These are phyloP conservation scores for Drosophila mettleri DNA, from an alignment of 2,888 invertebrate species.

Conservation along the genomic window DNA sequence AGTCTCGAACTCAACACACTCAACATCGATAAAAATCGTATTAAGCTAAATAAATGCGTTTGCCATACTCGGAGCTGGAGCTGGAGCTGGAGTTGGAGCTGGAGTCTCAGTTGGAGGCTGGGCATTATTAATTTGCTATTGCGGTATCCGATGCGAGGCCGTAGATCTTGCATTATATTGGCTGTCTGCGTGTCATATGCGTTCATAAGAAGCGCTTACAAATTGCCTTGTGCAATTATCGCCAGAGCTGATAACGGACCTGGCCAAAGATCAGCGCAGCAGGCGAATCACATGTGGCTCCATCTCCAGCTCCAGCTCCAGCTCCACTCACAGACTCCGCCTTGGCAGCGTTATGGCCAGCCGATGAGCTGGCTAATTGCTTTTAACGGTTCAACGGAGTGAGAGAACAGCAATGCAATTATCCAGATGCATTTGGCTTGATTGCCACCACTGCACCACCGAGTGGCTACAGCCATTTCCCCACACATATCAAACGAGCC, in stretches of 20 bases:
- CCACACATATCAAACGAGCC: conserved; percentile 1
- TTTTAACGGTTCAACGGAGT: conserved; percentile 55
- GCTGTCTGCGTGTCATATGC: conserved; percentile 60
- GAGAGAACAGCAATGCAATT: conserved; percentile 58
- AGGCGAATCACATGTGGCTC: conserved; percentile 26
- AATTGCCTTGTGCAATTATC: conserved; percentile 73
- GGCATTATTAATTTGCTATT: conserved; percentile 68
- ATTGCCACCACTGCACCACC: conserved; percentile 20
- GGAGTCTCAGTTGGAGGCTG: conserved; percentile 32
- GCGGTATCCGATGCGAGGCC: conserved; percentile 48
- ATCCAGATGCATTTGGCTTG: conserved; percentile 60
- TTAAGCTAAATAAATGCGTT: conserved; percentile 70
- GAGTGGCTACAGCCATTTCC: background rate
- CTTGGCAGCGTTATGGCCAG: conserved; percentile 30
- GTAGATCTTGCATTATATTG: conserved; percentile 74
- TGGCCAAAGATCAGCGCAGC: conserved; percentile 27
- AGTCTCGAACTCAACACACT: conserved; percentile 37
- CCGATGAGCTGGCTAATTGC: conserved; percentile 68
- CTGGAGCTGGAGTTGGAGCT: background rate
- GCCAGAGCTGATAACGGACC: conserved; percentile 64
- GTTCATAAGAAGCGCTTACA: conserved; percentile 64
- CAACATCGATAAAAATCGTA: conserved; percentile 59
- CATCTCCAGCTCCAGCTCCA: conserved; percentile 2
- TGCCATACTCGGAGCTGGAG: conserved; percentile 38
- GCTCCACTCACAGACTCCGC: background rate